Percentiles rank a stretch among this genome's conserved stretches.
phyloP scores from a whole-genome alignment of 2,797 vertebrate genomes.

The Sebastolobus alascanus region DNA sequence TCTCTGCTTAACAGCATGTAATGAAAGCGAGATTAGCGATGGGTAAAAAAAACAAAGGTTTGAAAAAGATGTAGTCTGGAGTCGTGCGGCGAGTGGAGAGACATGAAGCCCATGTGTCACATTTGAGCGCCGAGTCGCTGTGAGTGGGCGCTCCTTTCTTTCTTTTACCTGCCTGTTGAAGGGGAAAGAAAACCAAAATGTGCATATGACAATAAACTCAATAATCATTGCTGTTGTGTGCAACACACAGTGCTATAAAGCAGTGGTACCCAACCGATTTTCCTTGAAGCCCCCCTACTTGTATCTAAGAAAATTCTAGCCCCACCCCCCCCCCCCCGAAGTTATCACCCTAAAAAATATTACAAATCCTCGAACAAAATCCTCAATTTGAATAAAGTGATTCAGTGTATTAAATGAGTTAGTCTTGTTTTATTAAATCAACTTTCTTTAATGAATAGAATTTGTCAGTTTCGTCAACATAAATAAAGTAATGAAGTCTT shows the following conservation, averaged over 20 bases:
- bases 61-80: constrained; percentile 14
- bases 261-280: no score
- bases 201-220: background rate
- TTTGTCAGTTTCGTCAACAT: no score
- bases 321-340: no score
- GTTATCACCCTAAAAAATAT: no score
- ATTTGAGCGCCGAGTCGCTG: background rate
- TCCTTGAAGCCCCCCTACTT: no score
- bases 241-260: background rate
- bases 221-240: background rate
- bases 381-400: no score
- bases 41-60: background rate
- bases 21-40: constrained; percentile 24
- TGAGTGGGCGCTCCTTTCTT: background rate
- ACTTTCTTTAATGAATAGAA: no score
- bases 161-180: background rate
- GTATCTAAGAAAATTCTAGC: no score
- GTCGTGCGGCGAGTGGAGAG: background rate
- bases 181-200: background rate
- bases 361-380: no score
- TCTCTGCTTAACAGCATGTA: constrained; percentile 1
- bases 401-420: no score
- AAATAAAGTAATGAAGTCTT: no score
- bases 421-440: no score
- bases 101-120: background rate